These are phyloP conservation scores for Forbesichthys papilliferus DNA, from an alignment of 2,113 vertebrate species.

Conservation along the genomic window DNA sequence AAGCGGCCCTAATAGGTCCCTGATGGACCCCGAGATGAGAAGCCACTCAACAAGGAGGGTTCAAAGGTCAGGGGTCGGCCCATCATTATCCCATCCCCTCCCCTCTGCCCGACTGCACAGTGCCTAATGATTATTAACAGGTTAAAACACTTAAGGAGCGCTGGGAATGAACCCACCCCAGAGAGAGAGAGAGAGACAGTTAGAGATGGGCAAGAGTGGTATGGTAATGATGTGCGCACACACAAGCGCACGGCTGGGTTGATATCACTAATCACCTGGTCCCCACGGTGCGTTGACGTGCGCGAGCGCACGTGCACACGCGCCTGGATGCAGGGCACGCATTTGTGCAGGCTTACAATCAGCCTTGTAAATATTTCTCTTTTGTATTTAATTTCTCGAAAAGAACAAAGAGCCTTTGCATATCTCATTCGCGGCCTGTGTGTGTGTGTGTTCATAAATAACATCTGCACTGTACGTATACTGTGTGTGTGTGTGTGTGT, in stretches of 20 bases:
- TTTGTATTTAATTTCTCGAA: slow-evolving; percentile 49
- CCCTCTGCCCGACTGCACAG: slow-evolving; percentile 67
- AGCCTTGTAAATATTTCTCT: slow-evolving; percentile 75
- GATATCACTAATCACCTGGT: slow-evolving; percentile 73
- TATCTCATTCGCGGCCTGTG: slow-evolving; percentile 60
- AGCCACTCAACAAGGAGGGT: slow-evolving; percentile 63
- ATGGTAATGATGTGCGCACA: background rate
- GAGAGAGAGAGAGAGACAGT: slow-evolving; percentile 21
- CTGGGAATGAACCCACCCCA: slow-evolving; percentile 62
- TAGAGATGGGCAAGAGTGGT: slow-evolving; percentile 9
- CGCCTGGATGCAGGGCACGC: slow-evolving; percentile 16
- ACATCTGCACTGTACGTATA: background rate
- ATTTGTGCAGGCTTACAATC: slow-evolving; percentile 48
- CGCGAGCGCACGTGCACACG: background rate
- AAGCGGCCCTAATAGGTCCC: slow-evolving; percentile 77
- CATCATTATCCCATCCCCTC: slow-evolving; percentile 56
- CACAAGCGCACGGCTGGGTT: slow-evolving; percentile 49
- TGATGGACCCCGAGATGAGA: slow-evolving; percentile 76
- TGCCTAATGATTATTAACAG: slow-evolving; percentile 78
- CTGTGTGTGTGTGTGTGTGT: background rate
- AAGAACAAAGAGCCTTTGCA: slow-evolving; percentile 55
- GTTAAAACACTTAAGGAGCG: slow-evolving; percentile 78
- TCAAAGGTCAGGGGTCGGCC: slow-evolving; percentile 65
- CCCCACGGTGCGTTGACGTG: slow-evolving; percentile 55
- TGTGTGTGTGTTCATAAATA: slow-evolving; percentile 9